Base-by-base conservation (phyloP, 2,113 vertebrate genomes). In the Aptenodytes forsteri region DNA sequence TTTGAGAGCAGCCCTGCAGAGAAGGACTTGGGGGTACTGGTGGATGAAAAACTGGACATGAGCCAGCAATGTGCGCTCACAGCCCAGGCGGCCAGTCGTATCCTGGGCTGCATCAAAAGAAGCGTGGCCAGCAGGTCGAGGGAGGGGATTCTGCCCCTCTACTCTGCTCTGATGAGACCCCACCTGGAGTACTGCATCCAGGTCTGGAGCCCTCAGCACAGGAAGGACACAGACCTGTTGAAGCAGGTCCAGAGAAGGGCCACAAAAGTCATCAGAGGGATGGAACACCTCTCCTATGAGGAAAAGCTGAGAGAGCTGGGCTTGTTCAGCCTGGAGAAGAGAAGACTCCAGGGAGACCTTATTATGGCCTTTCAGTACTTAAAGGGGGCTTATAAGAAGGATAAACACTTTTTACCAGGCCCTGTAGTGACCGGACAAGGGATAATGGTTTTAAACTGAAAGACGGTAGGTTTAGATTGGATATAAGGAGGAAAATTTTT, bases 21-120 rank as follows among this genome's bases (percentile, higher is more conserved):
- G 59, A 47, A 65, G 52, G 30, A 54, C 10, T 47, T 27, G 10
- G 19, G 16, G 3, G 6, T 73, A 50, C 27, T 29, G 32, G 46
- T n/a, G 23, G 56, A 21, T 67, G 22, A 67, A 87, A 75, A 78
- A 3, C 6, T 23, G 14, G 25, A 25, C 42, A 22, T 4, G 1
- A 62, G 7, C 5, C 2, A 4, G 9, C 8, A 62, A 38, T 6
- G 23, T 16, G 4, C 1, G 0, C 34, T 69, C 1, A 1, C n/a
- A 77, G 52, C 9, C 9, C 36, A 54, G 38, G 36, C 69, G 3
- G 17, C 13, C 38, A 50, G 1, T 10, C 0, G 0, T 5, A 9
- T 4, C 13, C 67, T 58, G 59, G 59, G 16, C 59, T 61, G 23
- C 23, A 38, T 6, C 15, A 61, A 4, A 26, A 61, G n/a, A 7